Evolutionary conservation across 2,113 vertebrate species (phyloP).

Genomic region (Engraulis encrasicolus): DNA sequence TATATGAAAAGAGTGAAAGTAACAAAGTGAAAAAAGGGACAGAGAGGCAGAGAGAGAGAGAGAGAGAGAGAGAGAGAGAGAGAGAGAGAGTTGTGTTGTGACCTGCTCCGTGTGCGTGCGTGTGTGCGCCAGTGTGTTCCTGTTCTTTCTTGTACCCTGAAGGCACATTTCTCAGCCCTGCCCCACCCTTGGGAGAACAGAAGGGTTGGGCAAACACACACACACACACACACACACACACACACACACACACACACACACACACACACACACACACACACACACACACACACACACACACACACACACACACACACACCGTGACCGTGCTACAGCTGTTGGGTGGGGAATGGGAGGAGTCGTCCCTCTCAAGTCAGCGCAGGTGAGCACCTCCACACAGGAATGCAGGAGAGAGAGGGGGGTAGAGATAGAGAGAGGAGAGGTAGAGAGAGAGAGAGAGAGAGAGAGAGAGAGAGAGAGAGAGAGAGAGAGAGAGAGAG

Average conservation of each 20-base stretch:
- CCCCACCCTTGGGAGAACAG: constrained; percentile 29
- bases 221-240: constrained; percentile 5
- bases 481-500: not conserved
- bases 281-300: constrained; percentile 13
- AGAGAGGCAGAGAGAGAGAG: not conserved
- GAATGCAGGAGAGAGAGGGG: constrained; percentile 57
- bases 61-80: not conserved
- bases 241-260: constrained; percentile 11
- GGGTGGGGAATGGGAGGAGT: not conserved
- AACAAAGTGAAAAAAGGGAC: not conserved
- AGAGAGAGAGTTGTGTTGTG: not conserved
- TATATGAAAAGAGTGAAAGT: not conserved
- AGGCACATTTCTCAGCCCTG: constrained; percentile 37
- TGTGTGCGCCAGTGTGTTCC: not conserved
- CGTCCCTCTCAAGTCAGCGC: constrained; percentile 67
- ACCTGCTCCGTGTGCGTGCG: not conserved
- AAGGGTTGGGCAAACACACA: constrained; percentile 1
- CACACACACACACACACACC: not conserved
- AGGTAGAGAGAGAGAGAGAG: not conserved
- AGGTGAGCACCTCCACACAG: constrained; percentile 66
- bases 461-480: no score
- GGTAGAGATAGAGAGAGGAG: no score
- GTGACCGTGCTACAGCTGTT: not conserved
- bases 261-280: not conserved
- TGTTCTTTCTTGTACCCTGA: constrained; percentile 48